Base-by-base conservation (phyloP, 2,113 vertebrate genomes). In the Eubucco bourcierii region DNA sequence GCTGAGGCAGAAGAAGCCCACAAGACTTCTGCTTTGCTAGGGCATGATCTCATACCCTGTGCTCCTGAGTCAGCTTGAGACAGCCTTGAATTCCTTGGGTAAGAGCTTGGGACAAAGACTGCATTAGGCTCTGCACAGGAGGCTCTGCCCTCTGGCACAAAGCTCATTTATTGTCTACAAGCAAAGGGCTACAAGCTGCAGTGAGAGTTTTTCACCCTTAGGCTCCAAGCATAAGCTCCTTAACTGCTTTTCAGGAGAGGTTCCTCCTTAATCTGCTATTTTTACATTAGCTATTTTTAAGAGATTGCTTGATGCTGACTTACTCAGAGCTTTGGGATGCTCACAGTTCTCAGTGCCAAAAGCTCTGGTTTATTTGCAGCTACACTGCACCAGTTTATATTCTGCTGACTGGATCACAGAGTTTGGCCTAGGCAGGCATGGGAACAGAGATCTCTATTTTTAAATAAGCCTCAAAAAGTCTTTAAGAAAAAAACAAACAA, bases 261-360 rank as follows among this genome's bases (percentile, higher is more conserved):
- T 61, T 70, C 74, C 55, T 93, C 66, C 31, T 33, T 76, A 82
- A 79, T 81, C 74, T 89, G 88, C 76, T 91, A 90, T 93, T 94
- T 95, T 95, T 94, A 87, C 86, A 81, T 91, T 71, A 92, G 86
- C 80, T 95, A 47, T 90, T 95, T 93, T 93, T 84, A 95, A 88
- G 65, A 47, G 83, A 17, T n/a, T 88, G 68, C 58, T 67, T 78
- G n/a, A 81, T 84, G 84, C 67, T 77, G 86, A 10, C 76, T 66
- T 72, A 16, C 50, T 65, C 44, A 29, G 58, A 87, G 56, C 23
- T 15, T 78, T 72, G 66, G 64, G 67, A 60, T 93, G 82, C 41
- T 95, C 60, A 46, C 20, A 46, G 85, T 88, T 86, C 79, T 80
- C 39, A 63, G 53, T 23, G 52, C 33, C 16, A 33, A 58, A 67